Evolutionary conservation across 2,888 invertebrate species (phyloP), one percentile per base, ranked within the genome.

Genomic region (Zootermopsis nevadensis): DNA sequence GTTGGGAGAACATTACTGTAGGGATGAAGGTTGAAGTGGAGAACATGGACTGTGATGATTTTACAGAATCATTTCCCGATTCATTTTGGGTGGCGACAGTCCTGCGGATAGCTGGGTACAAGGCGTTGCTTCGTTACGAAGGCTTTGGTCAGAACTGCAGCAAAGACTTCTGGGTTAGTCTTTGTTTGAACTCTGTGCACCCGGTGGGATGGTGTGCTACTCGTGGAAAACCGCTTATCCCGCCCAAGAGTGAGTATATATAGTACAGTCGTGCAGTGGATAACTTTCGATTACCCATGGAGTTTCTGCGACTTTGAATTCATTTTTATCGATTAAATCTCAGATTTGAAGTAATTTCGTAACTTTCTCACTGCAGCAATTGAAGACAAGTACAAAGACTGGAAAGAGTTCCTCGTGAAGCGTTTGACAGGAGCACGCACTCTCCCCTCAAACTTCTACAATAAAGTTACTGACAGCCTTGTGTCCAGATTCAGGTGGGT

Each of bases 201-300:
- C 97, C 98, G 27, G 98, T 99, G 7, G 99, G 99, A 10, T 99
- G 99, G 98, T 98, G 98, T 90, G 98, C 98, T 6, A 96, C 97
- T 0, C 93, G 98, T 84, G 98, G 98, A 48, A 98, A 98, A 89
- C 98, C 98, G 2, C 91, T 99, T 15, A 98, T 98, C 89, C 98
- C 99, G 30, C 99, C 99, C 22, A 94, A 94, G 89, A 95, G 93
- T 93, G 89, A 90, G 91, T 89, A 80, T 60, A 2, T 48, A 48
- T 48, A 12, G 8, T 48, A 48, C n/a, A n/a, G n/a, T n/a, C n/a
- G n/a, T n/a, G n/a, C n/a, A n/a, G n/a, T n/a, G n/a, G n/a, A n/a
- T n/a, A n/a, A n/a, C n/a, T n/a, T n/a, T n/a, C n/a, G n/a, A n/a
- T n/a, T n/a, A n/a, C n/a, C n/a, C n/a, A n/a, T n/a, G 48, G 48